Evolutionary conservation across 1,140 invertebrate species (phyloP).

Genomic region (Drosophila insularis): DNA sequence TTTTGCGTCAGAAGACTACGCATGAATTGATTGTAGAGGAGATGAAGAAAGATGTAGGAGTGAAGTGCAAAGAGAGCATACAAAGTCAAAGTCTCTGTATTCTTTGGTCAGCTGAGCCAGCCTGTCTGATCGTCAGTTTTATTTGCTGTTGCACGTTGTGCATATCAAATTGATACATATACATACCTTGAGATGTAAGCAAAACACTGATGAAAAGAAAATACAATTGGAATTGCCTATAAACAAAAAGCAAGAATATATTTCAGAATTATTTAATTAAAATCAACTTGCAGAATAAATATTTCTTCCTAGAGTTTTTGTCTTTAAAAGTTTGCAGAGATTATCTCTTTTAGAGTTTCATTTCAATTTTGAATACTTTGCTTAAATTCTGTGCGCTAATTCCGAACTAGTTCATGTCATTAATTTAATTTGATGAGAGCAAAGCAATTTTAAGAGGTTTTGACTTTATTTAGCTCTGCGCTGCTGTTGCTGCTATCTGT

Average conservation of each 20-base stretch:
- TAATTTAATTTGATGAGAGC: neutral
- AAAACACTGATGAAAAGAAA: neutral
- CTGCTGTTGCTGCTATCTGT: neutral
- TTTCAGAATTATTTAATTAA: too few species aligned
- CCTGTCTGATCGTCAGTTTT: neutral
- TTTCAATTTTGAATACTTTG: neutral
- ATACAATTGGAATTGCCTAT: neutral
- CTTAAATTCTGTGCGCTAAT: neutral
- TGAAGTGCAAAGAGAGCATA: neutral
- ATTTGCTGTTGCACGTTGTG: neutral
- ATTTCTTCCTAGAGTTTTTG: too few species aligned
- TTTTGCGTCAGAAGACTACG: neutral
- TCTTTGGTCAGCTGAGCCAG: neutral
- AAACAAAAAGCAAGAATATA: too few species aligned
- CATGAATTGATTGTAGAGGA: neutral
- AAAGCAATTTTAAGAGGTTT: neutral
- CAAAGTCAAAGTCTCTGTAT: neutral
- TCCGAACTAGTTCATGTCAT: neutral
- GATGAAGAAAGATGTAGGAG: neutral
- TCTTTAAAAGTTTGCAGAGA: too few species aligned
- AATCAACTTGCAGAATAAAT: too few species aligned
- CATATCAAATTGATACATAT: neutral
- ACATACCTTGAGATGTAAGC: neutral
- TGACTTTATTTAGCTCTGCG: slow-evolving; percentile 7
- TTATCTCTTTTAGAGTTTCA: neutral